phyloP scores from a whole-genome alignment of 2,797 vertebrate species.

The Peromyscus attwateri region DNA sequence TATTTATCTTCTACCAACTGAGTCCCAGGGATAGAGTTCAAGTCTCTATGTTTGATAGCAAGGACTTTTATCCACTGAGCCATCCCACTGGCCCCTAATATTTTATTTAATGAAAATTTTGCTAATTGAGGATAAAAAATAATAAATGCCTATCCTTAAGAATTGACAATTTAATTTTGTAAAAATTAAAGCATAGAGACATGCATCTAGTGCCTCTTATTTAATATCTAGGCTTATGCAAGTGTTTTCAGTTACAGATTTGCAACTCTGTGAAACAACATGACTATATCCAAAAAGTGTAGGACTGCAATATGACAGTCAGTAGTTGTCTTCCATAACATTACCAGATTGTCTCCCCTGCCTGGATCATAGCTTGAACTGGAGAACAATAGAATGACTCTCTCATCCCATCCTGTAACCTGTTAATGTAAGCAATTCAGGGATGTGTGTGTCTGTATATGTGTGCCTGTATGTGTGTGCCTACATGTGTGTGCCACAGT shows the following conservation, averaged over 20 bases:
- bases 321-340: background rate
- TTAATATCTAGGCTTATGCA: background rate
- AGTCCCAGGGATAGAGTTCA: background rate
- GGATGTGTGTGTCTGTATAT: background rate
- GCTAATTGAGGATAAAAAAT: slow-evolving; percentile 66
- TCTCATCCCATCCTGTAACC: background rate
- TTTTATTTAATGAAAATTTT: background rate
- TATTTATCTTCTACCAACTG: background rate
- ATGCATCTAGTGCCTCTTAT: accelerated
- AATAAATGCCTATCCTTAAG: slow-evolving; percentile 32
- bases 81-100: background rate
- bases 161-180: background rate
- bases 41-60: background rate
- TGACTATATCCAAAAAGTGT: background rate
- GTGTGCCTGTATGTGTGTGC: background rate
- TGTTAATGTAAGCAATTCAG: too few species aligned
- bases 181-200: background rate
- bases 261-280: background rate
- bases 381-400: background rate
- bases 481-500: background rate
- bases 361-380: too few species aligned
- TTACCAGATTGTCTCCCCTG: background rate
- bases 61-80: background rate
- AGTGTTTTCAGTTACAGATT: background rate
- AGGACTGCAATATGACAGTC: background rate